Evolutionary conservation across 2,113 vertebrate genomes (phyloP), one percentile per base, ranked within the genome.

Genomic region (Irena cyanogastra): DNA sequence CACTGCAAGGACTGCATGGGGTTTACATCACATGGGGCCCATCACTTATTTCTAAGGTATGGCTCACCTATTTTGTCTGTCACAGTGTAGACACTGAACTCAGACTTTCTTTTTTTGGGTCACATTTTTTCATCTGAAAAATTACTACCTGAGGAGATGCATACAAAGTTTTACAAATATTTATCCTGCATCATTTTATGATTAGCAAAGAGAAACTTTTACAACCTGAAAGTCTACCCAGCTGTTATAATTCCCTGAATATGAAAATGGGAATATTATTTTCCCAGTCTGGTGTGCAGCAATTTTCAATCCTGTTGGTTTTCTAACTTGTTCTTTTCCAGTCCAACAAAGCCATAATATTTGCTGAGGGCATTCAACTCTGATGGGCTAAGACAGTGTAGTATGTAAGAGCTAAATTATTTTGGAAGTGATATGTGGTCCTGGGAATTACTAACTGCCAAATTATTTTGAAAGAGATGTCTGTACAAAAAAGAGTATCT

Each of bases 331-430:
- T 18, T 93, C 26, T 82, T 87, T 88, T 88, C 90, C 87, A 65
- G 35, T 49, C 33, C 64, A 86, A 47, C 15, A 85, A 86, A 90
- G 49, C 47, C 4, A 6, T 82, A 81, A 87, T 84, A 80, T 87
- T 94, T 96, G 54, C 89, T 88, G 45, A 78, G 44, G 61, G 35
- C 76, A 59, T 89, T 91, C 75, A 94, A 86, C 60, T n/a, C 80
- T 79, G 77, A 87, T 93, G 89, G 86, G 31, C 49, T 87, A 91
- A 91, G 72, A 85, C n/a, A 72, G 2, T 56, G 75, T 57, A 82
- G 54, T 87, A 86, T 85, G 77, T 41, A 56, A 79, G 9, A 66
- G 41, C 64, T 69, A 60, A 93, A 83, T 96, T 88, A 85, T 63
- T 96, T 90, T 70, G 24, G 60, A 87, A 86, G 49, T 68, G 74